Percentiles rank a stretch among this genome's conserved stretches.
phyloP scores from a whole-genome alignment of 1,140 invertebrate species.

The Hetaerina americana region DNA sequence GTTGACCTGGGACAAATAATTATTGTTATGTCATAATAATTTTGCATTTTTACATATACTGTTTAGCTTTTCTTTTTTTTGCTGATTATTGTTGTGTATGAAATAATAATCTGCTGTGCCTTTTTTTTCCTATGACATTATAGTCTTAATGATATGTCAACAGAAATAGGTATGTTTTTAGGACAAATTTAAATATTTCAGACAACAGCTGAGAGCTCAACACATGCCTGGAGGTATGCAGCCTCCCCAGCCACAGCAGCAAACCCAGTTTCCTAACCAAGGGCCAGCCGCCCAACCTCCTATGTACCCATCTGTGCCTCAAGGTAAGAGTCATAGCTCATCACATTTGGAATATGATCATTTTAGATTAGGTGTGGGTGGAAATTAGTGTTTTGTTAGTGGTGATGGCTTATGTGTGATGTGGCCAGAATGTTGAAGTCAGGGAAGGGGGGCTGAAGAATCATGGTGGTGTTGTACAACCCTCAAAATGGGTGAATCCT shows the following conservation, averaged over 20 bases:
- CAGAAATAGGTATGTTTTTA: background rate
- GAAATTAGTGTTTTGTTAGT: conserved; percentile 9
- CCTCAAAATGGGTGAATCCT: no score
- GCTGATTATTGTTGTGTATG: background rate
- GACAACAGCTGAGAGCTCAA: background rate
- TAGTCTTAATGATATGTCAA: background rate
- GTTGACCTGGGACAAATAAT: no score
- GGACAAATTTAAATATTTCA: background rate
- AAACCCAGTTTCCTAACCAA: background rate
- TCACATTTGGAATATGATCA: conserved; percentile 10
- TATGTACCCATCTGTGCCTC: background rate
- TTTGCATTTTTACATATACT: no score
- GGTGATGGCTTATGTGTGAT: no score
- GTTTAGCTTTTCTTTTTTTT: no score
- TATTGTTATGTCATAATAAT: no score
- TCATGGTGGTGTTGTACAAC: no score
- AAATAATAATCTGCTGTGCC: background rate
- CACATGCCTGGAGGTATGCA: background rate
- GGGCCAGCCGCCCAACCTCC: background rate
- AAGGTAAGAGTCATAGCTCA: background rate
- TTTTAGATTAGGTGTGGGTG: conserved; percentile 12
- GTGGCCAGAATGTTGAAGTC: no score
- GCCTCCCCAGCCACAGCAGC: background rate
- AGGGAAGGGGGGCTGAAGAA: no score
- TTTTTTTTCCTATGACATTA: conserved; percentile 16